Conservation (phyloP, 2,888 invertebrate genomes). For the Andrena praecox region DNA sequence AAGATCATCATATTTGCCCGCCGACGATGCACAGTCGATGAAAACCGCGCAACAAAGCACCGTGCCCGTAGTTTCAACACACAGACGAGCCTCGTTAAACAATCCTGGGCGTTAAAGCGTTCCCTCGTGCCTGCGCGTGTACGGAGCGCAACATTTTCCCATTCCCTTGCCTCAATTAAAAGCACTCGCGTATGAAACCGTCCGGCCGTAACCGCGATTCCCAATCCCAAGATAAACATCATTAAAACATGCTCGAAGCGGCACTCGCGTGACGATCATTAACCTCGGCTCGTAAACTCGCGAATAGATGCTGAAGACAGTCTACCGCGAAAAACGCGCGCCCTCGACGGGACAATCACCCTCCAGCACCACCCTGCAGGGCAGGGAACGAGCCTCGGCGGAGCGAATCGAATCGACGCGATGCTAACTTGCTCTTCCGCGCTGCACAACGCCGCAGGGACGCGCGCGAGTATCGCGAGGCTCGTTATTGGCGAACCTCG, state of each 20-base stretch:
- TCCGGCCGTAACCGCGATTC: background rate
- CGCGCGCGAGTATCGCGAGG: constrained; percentile 13
- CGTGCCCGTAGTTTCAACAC: background rate
- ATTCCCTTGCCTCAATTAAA: background rate
- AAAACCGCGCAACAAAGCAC: background rate
- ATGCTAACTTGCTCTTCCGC: background rate
- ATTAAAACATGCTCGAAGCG: constrained; percentile 1
- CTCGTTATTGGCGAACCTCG: background rate
- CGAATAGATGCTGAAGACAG: background rate
- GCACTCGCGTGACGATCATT: constrained; percentile 24
- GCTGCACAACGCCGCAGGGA: constrained; percentile 1
- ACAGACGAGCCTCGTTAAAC: constrained; percentile 12
- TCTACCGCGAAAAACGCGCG: constrained; percentile 2
- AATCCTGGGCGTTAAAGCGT: background rate
- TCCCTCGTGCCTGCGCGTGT: background rate
- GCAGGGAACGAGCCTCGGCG: background rate
- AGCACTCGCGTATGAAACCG: background rate
- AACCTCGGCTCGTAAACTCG: constrained; percentile 10
- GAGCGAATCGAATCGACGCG: constrained; percentile 33
- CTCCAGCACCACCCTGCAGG: background rate
- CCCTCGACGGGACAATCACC: constrained; percentile 16
- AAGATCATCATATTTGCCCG: background rate
- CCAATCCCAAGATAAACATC: constrained; percentile 18
- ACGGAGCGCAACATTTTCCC: background rate
- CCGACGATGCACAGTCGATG: background rate